Percentiles rank a stretch among this genome's conserved stretches.
Evolutionary conservation across 23 tunicate species (phyloP).

Genomic region (Halocynthia aurantium): DNA sequence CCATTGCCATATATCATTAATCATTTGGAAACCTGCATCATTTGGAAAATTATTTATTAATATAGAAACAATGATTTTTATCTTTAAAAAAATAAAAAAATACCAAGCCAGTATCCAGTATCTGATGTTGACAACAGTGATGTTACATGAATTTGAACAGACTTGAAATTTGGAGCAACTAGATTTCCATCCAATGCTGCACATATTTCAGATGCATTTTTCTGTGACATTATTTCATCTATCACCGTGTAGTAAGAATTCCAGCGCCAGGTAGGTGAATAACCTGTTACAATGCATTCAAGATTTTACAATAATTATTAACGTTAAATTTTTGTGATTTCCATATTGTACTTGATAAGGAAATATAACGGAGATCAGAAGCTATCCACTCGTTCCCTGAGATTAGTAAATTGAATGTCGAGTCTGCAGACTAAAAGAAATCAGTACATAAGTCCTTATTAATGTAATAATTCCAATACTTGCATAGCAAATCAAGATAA

Average conservation of each 20-base stretch:
- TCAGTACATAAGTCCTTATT: no score
- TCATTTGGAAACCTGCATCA: background rate
- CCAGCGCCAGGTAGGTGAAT: background rate
- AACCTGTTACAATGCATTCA: background rate
- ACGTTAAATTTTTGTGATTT: no score
- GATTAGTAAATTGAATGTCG: no score
- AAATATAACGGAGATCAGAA: no score
- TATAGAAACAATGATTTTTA: background rate
- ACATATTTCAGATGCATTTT: background rate
- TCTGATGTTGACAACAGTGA: background rate
- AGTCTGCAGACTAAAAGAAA: no score
- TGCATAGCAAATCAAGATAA: no score
- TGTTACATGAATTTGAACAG: no score
- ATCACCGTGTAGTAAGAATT: background rate
- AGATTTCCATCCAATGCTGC: background rate
- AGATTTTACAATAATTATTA: background rate
- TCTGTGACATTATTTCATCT: background rate
- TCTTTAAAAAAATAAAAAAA: no score
- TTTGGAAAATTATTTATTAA: background rate
- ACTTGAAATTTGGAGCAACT: background rate
- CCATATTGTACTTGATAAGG: no score
- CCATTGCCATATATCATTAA: background rate
- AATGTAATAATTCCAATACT: no score
- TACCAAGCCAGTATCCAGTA: background rate
- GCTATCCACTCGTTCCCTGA: no score